phyloP scores from a whole-genome alignment of 2,113 vertebrate species.

The Hippocampus mohnikei region DNA sequence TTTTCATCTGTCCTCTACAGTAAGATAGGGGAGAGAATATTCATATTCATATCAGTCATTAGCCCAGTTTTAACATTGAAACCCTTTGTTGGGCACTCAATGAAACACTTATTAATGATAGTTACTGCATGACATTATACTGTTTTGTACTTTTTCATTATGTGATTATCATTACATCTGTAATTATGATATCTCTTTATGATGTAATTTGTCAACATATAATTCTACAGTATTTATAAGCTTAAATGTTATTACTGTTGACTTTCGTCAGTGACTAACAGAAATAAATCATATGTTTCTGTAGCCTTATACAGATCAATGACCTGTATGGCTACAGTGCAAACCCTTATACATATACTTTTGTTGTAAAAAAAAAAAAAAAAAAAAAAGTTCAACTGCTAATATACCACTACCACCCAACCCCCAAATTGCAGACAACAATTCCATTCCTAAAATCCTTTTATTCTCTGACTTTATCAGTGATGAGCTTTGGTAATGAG shows the following conservation, averaged over 20 bases:
- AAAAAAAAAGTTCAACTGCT: neutral
- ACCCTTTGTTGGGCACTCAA: neutral
- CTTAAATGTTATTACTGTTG: too few species aligned
- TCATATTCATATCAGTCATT: constrained; percentile 11
- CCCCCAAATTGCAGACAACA: constrained; percentile 11
- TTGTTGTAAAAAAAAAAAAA: neutral
- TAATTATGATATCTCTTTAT: neutral
- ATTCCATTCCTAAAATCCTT: constrained; percentile 19
- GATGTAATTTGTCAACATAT: too few species aligned
- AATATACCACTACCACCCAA: constrained; percentile 1
- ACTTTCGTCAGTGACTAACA: too few species aligned
- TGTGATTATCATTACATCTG: neutral
- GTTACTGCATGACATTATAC: neutral
- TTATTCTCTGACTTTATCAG: constrained; percentile 24
- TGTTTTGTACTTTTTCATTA: neutral
- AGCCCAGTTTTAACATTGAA: constrained; percentile 14
- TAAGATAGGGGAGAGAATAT: neutral
- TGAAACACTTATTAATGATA: neutral
- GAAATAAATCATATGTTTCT: neutral
- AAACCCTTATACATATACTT: neutral
- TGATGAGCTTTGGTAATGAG: constrained; percentile 33
- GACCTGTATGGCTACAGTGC: neutral
- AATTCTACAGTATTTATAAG: too few species aligned
- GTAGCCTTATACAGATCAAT: neutral
- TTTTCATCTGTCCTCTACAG: neutral